phyloP scores from a whole-genome alignment of 2,113 vertebrate genomes.

The Barbus barbus region DNA sequence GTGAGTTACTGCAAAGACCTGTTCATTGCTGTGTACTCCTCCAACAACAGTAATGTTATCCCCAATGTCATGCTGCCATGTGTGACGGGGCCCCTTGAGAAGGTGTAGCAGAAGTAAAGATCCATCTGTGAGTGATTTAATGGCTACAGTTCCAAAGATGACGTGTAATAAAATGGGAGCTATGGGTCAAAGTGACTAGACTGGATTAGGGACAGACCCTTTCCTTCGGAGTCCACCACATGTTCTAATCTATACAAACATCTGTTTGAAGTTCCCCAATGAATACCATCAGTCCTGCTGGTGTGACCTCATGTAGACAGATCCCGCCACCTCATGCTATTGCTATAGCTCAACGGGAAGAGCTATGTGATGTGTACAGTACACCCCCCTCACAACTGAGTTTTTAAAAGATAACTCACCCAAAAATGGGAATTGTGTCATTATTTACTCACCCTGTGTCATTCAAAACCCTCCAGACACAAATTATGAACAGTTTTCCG shows the following conservation, averaged over 20 bases:
- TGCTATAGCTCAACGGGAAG: not conserved
- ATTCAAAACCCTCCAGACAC: not conserved
- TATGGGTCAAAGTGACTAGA: conserved; percentile 73
- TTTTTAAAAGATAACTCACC: not conserved
- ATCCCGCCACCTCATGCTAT: not conserved
- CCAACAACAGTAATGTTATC: not conserved
- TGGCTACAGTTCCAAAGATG: conserved; percentile 71
- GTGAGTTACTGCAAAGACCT: not conserved
- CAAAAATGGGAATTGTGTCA: not conserved
- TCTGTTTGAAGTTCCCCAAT: conserved; percentile 78
- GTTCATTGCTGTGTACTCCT: not conserved
- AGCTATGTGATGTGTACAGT: not conserved
- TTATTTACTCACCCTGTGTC: not conserved
- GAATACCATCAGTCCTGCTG: conserved; percentile 68
- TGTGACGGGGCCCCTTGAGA: not conserved
- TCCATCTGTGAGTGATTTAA: conserved; percentile 77
- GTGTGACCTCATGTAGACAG: conserved; percentile 59
- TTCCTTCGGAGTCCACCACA: conserved; percentile 68
- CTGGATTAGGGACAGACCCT: conserved; percentile 71
- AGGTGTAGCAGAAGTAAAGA: conserved; percentile 55
- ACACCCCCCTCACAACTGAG: not conserved
- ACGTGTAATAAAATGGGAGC: conserved; percentile 73
- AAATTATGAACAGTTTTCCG: not conserved
- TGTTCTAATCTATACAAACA: conserved; percentile 75
- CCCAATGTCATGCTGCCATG: not conserved